These are phyloP conservation scores for Choristoneura rosaceana DNA, from an alignment of 2,888 invertebrate species.

Conservation along the genomic window DNA sequence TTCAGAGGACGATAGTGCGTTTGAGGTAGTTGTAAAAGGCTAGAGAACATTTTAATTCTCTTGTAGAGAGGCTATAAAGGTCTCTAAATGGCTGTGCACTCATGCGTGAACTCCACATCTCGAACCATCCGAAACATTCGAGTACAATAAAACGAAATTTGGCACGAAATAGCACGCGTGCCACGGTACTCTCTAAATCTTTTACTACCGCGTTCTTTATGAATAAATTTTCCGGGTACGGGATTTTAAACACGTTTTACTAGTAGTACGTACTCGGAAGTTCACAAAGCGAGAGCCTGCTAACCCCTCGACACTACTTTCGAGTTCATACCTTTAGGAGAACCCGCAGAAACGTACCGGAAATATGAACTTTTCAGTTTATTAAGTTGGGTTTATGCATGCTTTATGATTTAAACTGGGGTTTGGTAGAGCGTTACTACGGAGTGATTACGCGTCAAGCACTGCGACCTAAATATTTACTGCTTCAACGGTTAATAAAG, in stretches of 20 bases:
- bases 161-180: conserved; percentile 20
- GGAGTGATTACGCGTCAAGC: conserved; percentile 4
- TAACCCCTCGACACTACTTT: conserved; percentile 46
- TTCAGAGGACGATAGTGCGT: conserved; percentile 17
- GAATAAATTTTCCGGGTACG: conserved; percentile 42
- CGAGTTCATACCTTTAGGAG: conserved; percentile 33
- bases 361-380: conserved; percentile 33
- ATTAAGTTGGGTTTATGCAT: conserved; percentile 17
- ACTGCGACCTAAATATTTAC: conserved; percentile 29
- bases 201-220: conserved; percentile 29
- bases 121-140: conserved; percentile 16
- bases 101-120: conserved; percentile 17
- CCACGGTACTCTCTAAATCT: conserved; percentile 19
- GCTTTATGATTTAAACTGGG: conserved; percentile 17
- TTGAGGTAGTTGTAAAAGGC: conserved; percentile 21
- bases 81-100: conserved; percentile 8
- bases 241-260: conserved; percentile 49
- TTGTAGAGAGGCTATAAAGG: conserved; percentile 5
- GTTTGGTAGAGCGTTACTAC: conserved; percentile 16
- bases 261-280: conserved; percentile 24
- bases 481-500: background rate
- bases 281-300: conserved; percentile 47
- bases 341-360: conserved; percentile 32
- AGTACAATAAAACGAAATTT: conserved; percentile 17
- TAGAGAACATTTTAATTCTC: conserved; percentile 17